These are phyloP conservation scores for Anthopleura xanthogrammica DNA, from an alignment of 92 coral and sea anemone genomes.

Conservation along the genomic window DNA sequence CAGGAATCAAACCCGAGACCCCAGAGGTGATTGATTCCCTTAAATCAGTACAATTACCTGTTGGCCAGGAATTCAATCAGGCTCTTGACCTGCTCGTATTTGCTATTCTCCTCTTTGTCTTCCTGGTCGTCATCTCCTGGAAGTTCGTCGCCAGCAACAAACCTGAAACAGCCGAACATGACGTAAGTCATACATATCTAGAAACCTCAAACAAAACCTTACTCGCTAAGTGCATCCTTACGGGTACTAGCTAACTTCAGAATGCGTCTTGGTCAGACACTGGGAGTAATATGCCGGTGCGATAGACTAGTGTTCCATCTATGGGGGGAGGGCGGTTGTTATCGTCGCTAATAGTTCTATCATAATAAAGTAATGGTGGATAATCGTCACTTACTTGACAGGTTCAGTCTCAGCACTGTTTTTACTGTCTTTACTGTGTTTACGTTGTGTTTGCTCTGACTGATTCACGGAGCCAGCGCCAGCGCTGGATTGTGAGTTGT, in stretches of 20 bases:
- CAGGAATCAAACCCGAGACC: too few species aligned
- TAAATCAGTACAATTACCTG: conserved; percentile 38
- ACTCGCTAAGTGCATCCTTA: too few species aligned
- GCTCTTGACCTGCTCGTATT: conserved; percentile 66
- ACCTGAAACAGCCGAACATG: conserved; percentile 29
- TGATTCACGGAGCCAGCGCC: conserved; percentile 42
- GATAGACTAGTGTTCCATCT: too few species aligned
- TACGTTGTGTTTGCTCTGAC: conserved; percentile 16
- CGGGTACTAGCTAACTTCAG: too few species aligned
- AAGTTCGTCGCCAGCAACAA: conserved; percentile 76
- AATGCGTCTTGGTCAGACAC: too few species aligned
- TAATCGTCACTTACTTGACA: conserved; percentile 53
- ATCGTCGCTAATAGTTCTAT: too few species aligned
- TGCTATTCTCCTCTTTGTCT: conserved; percentile 18
- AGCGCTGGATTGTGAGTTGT: conserved; percentile 46
- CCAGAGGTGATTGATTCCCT: background rate
- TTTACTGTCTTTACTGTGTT: conserved; percentile 38
- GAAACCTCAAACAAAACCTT: too few species aligned
- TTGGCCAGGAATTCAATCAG: conserved; percentile 82
- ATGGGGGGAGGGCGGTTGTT: too few species aligned
- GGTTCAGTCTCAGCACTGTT: conserved; percentile 63
- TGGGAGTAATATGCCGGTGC: too few species aligned
- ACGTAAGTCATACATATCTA: too few species aligned
- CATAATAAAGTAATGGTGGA: too few species aligned
- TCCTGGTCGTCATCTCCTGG: conserved; percentile 34